phyloP scores from a whole-genome alignment of 2,113 vertebrate genomes.

The Gobius niger region DNA sequence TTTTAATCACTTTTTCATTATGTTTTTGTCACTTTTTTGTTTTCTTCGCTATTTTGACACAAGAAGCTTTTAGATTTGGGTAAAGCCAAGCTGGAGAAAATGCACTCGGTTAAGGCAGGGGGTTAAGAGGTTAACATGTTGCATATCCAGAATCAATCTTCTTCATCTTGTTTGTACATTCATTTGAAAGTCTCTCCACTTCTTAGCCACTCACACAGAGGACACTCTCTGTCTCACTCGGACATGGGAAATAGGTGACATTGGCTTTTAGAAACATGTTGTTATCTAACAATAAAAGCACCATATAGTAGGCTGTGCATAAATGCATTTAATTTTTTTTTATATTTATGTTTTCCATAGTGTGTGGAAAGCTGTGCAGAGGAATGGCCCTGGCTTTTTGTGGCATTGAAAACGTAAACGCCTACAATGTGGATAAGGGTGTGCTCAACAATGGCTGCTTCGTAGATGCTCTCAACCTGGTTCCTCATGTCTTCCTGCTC shows the following conservation, averaged over 20 bases:
- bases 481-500: constrained; percentile 95
- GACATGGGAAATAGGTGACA: too few relatives aligned
- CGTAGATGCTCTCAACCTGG: constrained; percentile 95
- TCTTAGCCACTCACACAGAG: too few relatives aligned
- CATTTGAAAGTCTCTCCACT: background rate
- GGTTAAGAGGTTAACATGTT: too few relatives aligned
- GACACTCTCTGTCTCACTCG: too few relatives aligned
- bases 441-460: constrained; percentile 93
- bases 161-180: background rate
- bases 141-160: background rate
- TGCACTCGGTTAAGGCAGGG: too few relatives aligned
- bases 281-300: background rate
- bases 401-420: constrained; percentile 77
- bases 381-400: constrained; percentile 93
- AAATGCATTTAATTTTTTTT: background rate
- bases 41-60: too few relatives aligned
- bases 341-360: constrained; percentile 15
- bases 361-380: constrained; percentile 28
- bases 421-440: constrained; percentile 84
- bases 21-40: too few relatives aligned
- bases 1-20: too few relatives aligned
- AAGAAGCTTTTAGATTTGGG: too few relatives aligned
- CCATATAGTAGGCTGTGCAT: background rate
- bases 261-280: too few relatives aligned
- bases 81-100: too few relatives aligned